These are phyloP conservation scores for Radopholus similis DNA, from an alignment of 1,140 invertebrate species.

Conservation along the genomic window DNA sequence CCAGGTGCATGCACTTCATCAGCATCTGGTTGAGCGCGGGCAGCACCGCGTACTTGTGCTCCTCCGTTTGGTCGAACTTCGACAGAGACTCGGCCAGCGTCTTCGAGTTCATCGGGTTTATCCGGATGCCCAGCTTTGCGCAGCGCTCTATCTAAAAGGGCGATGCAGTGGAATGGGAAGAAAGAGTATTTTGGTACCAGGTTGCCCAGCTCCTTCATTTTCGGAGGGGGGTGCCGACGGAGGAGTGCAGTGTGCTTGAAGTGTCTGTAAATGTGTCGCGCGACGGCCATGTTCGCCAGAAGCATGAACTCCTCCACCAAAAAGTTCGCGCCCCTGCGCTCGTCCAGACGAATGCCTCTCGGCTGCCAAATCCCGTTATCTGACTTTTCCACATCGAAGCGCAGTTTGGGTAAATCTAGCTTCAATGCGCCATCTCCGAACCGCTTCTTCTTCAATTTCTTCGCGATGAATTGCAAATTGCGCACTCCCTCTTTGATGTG, in stretches of 20 bases:
- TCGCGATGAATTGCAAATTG: constrained; percentile 40
- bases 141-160: constrained; percentile 43
- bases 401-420: constrained; percentile 52
- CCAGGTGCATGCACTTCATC: constrained; percentile 86
- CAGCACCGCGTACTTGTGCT: constrained; percentile 75
- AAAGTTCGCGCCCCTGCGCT: constrained; percentile 78
- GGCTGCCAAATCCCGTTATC: constrained; percentile 22
- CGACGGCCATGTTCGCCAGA: constrained; percentile 88
- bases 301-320: constrained; percentile 98
- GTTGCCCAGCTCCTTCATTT: constrained; percentile 75
- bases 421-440: constrained; percentile 45
- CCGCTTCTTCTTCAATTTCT: constrained; percentile 42
- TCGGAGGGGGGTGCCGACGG: constrained; percentile 81
- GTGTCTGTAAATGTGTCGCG: constrained; percentile 73
- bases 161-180: neutral
- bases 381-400: constrained; percentile 59
- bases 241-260: constrained; percentile 86
- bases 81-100: constrained; percentile 73
- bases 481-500: constrained; percentile 7
- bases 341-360: constrained; percentile 42
- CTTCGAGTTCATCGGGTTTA: constrained; percentile 63
- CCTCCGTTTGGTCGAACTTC: constrained; percentile 69
- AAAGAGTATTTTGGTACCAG: constrained; percentile 64
- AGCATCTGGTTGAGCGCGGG: constrained; percentile 61
- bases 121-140: constrained; percentile 47